A percentile compares a stretch with the other conserved stretches of the same genome.
Conservation (phyloP, 2,797 vertebrate genomes). For the Aselliscus stoliczkanus region DNA sequence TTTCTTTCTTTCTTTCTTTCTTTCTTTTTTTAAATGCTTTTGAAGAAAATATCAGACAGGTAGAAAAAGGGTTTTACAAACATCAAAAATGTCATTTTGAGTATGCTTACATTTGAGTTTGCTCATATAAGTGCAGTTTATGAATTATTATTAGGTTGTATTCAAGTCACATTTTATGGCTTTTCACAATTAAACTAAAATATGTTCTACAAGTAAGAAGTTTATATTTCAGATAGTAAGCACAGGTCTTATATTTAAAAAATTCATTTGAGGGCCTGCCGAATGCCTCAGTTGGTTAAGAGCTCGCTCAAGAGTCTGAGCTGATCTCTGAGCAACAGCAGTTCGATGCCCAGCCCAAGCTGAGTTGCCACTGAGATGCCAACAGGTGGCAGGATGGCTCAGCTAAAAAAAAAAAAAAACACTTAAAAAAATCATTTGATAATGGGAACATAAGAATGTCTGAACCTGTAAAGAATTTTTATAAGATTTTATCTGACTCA, state of each 20-base stretch:
- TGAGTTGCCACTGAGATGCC: no score
- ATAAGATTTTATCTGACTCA: not conserved
- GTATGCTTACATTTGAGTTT: not conserved
- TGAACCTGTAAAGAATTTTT: no score
- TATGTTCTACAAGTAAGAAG: not conserved
- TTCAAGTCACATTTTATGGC: not conserved
- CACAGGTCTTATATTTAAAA: not conserved
- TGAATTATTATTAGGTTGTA: not conserved
- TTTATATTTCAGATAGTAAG: constrained; percentile 15
- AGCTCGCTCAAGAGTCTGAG: no score
- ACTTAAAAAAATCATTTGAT: not conserved
- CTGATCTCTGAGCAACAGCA: no score
- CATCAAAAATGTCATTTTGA: not conserved
- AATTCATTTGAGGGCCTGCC: not conserved
- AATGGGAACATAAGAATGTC: no score
- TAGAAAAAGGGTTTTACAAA: not conserved
- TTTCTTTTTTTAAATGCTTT: not conserved
- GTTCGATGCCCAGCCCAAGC: no score
- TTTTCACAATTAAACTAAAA: not conserved
- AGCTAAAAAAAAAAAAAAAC: no score
- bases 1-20: no score
- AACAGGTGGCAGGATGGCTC: no score
- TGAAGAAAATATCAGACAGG: not conserved
- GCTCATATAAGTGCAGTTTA: not conserved
- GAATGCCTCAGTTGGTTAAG: no score